These are phyloP conservation scores for Mesorhabditis spiculigera DNA, from an alignment of 2,888 invertebrate species.

Conservation along the genomic window DNA sequence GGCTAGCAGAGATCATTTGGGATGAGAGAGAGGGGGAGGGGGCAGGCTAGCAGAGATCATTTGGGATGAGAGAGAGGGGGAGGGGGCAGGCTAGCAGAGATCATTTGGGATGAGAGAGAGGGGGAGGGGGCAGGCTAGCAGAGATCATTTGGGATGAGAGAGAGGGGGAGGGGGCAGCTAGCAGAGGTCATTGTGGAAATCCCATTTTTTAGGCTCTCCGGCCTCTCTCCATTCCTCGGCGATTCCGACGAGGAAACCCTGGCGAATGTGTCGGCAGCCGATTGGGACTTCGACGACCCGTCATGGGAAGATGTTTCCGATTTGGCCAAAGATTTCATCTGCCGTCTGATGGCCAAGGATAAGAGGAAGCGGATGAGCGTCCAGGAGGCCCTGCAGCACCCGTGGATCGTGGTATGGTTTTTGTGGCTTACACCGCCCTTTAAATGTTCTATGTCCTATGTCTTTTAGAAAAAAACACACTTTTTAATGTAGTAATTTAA, in stretches of 20 bases:
- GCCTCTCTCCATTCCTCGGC: conserved; percentile 96
- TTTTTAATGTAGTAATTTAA: neutral
- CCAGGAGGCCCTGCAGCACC: conserved; percentile 61
- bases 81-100: no score
- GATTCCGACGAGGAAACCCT: conserved; percentile 94
- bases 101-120: no score
- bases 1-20: no score
- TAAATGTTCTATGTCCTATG: neutral
- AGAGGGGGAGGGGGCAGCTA: no score
- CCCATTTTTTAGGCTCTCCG: conserved; percentile 69
- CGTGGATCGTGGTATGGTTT: conserved; percentile 62
- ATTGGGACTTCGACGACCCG: conserved; percentile 95
- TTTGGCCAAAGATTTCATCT: conserved; percentile 92
- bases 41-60: no score
- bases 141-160: no score
- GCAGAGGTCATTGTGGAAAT: no score
- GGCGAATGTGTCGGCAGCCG: conserved; percentile 94
- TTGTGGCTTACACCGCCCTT: neutral
- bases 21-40: no score
- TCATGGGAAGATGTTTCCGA: conserved; percentile 90
- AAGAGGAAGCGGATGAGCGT: conserved; percentile 67
- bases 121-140: no score
- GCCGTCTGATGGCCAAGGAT: conserved; percentile 83
- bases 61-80: no score
- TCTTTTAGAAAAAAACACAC: neutral